Evolutionary conservation across 2,888 invertebrate genomes (phyloP).

Genomic region (Meteorus cinctellus): DNA sequence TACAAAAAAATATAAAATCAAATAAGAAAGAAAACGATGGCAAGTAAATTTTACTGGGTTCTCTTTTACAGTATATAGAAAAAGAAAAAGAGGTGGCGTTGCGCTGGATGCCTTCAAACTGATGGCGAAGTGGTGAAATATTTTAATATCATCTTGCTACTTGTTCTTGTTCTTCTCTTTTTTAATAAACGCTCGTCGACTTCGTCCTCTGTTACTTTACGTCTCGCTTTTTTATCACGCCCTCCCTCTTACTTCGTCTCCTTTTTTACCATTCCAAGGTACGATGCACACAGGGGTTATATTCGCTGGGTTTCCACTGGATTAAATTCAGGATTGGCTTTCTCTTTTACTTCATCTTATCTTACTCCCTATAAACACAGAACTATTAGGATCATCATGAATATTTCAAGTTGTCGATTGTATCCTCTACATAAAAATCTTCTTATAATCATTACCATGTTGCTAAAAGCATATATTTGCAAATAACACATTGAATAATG

Average conservation of each 20-base stretch:
- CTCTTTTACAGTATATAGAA: slow-evolving; percentile 37
- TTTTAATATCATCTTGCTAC: slow-evolving; percentile 50
- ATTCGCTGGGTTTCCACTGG: slow-evolving; percentile 38
- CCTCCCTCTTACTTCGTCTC: slow-evolving; percentile 17
- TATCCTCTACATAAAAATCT: too few species aligned
- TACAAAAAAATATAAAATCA: neutral
- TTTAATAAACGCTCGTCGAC: slow-evolving; percentile 31
- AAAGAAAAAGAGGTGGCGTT: slow-evolving; percentile 28
- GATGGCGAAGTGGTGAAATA: slow-evolving; percentile 41
- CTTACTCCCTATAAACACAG: slow-evolving; percentile 20
- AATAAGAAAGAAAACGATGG: slow-evolving; percentile 26
- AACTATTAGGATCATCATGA: slow-evolving; percentile 33
- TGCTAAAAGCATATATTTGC: too few species aligned
- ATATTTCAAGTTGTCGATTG: slow-evolving; percentile 14
- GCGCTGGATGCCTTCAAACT: slow-evolving; percentile 34
- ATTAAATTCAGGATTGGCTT: slow-evolving; percentile 42
- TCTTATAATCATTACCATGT: too few species aligned
- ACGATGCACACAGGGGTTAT: neutral
- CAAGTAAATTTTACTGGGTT: slow-evolving; percentile 18
- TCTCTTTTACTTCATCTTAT: slow-evolving; percentile 3
- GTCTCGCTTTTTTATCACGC: neutral
- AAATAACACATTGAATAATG: too few species aligned
- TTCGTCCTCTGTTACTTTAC: neutral
- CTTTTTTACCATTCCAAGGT: slow-evolving; percentile 6
- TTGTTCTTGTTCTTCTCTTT: slow-evolving; percentile 28